Percentiles rank a stretch among this genome's conserved stretches.
phyloP scores from a whole-genome alignment of 2,113 vertebrate genomes.

The Saccopteryx bilineata region DNA sequence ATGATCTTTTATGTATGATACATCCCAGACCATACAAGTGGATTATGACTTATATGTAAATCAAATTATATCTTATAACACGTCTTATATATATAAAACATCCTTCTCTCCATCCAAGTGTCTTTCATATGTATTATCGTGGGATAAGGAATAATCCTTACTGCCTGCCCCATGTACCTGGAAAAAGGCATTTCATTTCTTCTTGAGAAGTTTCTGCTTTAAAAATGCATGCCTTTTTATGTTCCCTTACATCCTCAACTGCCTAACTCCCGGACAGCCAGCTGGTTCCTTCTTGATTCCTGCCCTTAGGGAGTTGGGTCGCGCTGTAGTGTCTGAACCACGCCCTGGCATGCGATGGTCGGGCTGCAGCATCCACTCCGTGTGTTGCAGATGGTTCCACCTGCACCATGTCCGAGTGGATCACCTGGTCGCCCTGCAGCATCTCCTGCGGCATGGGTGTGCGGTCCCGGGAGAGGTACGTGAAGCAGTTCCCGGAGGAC shows the following conservation, averaged over 20 bases:
- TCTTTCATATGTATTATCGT: background rate
- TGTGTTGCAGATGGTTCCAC: slow-evolving; percentile 94
- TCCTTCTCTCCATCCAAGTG: background rate
- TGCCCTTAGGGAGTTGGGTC: background rate
- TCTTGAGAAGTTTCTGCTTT: background rate
- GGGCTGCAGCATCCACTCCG: background rate
- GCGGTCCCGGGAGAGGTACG: slow-evolving; percentile 96
- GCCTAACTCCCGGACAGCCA: background rate
- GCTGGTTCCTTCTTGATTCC: background rate
- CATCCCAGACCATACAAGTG: background rate
- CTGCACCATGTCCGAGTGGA: slow-evolving; percentile 99
- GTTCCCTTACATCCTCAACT: background rate
- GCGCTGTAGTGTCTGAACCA: fast-evolving
- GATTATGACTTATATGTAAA: background rate
- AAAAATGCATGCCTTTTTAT: background rate
- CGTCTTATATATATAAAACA: background rate
- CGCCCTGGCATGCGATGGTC: background rate
- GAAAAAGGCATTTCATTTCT: background rate
- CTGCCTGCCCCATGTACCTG: background rate
- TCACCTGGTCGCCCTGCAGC: slow-evolving; percentile 98
- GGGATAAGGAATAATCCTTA: background rate
- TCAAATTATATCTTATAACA: background rate
- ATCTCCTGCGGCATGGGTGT: slow-evolving; percentile 94
- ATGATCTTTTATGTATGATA: background rate
- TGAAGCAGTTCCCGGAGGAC: slow-evolving; percentile 98